phyloP scores from a whole-genome alignment of 2,113 vertebrate genomes.

The Ceyx cyanopectus region DNA sequence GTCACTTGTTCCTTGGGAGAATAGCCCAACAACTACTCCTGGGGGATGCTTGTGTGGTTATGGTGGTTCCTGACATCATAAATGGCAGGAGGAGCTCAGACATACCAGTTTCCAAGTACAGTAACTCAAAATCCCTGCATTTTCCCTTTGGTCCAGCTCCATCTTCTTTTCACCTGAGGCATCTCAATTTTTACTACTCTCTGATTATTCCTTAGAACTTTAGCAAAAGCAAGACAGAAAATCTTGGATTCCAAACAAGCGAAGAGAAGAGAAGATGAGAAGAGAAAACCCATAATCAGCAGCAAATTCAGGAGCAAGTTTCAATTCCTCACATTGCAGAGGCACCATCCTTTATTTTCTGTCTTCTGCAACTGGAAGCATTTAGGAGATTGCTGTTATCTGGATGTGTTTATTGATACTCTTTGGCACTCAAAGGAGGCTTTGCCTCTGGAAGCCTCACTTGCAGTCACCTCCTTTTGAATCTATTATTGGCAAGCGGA shows the following conservation, averaged over 20 bases:
- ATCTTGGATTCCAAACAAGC: neutral
- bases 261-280: neutral
- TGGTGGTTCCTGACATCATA: neutral
- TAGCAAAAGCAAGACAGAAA: neutral
- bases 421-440: neutral
- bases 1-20: too few species aligned
- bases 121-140: neutral
- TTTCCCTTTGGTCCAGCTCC: neutral
- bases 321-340: neutral
- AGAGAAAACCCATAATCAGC: neutral
- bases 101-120: neutral
- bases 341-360: too few species aligned
- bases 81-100: neutral
- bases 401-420: neutral
- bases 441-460: neutral
- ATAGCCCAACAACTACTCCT: too few species aligned
- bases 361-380: neutral
- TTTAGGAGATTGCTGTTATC: neutral
- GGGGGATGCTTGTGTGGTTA: neutral
- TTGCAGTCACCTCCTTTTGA: neutral
- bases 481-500: neutral
- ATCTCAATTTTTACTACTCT: neutral
- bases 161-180: neutral
- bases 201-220: neutral
- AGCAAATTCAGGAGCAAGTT: neutral